Conservation (phyloP, 2,888 invertebrate species). For the Hybos culiciformis region DNA sequence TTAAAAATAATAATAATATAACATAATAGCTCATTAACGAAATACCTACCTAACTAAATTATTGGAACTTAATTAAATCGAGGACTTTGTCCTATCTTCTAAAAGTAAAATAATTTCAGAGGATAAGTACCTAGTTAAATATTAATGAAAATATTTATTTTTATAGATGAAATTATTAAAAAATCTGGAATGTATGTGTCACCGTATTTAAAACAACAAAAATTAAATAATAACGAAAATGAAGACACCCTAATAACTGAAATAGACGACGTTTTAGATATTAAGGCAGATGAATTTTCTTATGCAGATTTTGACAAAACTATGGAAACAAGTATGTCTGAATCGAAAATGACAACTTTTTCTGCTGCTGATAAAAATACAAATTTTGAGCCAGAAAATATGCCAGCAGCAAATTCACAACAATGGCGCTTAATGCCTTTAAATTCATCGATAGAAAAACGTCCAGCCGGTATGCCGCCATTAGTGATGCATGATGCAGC, state of each 20-base stretch:
- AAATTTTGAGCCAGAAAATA: not conserved
- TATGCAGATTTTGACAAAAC: too few species aligned
- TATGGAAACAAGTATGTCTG: not conserved
- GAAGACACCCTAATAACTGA: not conserved
- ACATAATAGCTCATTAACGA: too few species aligned
- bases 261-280: not conserved
- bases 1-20: too few species aligned
- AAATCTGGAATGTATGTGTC: not conserved
- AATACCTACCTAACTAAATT: too few species aligned
- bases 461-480: slow-evolving; percentile 4
- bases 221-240: not conserved
- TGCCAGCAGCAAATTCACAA: slow-evolving; percentile 1
- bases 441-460: not conserved
- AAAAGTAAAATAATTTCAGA: too few species aligned
- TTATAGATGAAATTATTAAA: not conserved
- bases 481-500: not conserved
- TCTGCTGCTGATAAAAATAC: not conserved
- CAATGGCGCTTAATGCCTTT: slow-evolving; percentile 3
- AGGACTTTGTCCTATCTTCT: too few species aligned
- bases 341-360: not conserved
- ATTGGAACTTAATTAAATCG: too few species aligned
- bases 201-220: not conserved
- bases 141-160: not conserved
- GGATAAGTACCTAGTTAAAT: too few species aligned
- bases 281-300: not conserved